Evolutionary conservation across 2,113 vertebrate genomes (phyloP).

Genomic region (Lamprotornis superbus): DNA sequence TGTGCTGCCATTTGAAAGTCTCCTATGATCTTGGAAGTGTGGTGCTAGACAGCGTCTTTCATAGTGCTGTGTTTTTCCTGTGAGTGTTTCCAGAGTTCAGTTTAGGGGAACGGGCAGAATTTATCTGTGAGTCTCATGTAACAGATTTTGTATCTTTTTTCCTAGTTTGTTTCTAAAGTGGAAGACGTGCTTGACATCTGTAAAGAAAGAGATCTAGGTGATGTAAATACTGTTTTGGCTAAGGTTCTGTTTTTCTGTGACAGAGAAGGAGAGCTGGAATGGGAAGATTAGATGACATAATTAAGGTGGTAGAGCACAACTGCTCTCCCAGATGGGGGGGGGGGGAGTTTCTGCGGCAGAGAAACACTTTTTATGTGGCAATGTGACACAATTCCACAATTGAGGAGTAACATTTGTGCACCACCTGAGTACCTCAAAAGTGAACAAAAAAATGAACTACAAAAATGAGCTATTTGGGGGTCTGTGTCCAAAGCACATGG

Average conservation of each 20-base stretch:
- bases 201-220: background rate
- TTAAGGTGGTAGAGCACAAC: background rate
- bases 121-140: background rate
- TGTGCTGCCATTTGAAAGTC: background rate
- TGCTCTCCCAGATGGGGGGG: rapidly evolving
- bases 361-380: background rate
- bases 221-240: background rate
- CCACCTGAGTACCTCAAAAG: background rate
- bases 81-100: background rate
- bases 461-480: background rate
- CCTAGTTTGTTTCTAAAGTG: background rate
- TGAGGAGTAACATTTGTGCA: background rate
- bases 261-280: background rate
- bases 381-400: background rate
- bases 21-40: background rate
- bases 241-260: background rate
- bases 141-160: background rate
- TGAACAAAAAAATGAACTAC: background rate
- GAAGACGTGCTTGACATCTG: background rate
- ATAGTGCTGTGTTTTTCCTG: background rate
- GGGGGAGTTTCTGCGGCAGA: background rate
- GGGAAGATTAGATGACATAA: background rate
- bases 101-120: background rate
- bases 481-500: background rate
- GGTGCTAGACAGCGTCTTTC: background rate